Evolutionary conservation across 2,113 vertebrate species (phyloP).

Genomic region (Cercopithecus mona): DNA sequence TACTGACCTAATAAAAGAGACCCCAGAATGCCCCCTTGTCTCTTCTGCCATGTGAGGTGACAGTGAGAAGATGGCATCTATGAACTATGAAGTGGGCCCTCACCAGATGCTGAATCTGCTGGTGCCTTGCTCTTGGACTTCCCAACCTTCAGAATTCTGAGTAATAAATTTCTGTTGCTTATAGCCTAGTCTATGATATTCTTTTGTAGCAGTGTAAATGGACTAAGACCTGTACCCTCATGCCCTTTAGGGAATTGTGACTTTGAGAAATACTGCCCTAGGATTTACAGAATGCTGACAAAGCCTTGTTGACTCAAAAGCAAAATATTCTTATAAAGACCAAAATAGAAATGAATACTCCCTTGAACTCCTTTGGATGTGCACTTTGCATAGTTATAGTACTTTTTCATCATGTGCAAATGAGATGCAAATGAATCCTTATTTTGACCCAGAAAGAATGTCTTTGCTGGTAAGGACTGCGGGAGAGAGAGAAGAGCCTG

Average conservation of each 20-base stretch:
- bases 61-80: neutral
- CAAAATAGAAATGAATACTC: constrained; percentile 51
- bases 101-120: neutral
- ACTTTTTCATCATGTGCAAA: constrained; percentile 72
- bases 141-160: neutral
- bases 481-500: neutral
- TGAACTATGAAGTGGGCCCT: neutral
- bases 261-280: neutral
- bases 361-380: constrained; percentile 21
- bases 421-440: constrained; percentile 71
- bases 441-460: constrained; percentile 43
- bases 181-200: neutral
- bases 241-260: neutral
- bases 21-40: neutral
- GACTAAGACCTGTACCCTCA: neutral
- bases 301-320: constrained; percentile 47
- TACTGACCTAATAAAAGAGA: neutral
- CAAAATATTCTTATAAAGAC: constrained; percentile 59
- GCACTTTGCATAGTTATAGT: constrained; percentile 55
- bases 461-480: neutral
- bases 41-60: neutral
- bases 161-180: neutral
- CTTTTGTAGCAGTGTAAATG: neutral
- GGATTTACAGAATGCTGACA: neutral
- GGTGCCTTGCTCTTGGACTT: neutral